Conservation (phyloP, 1,140 invertebrate genomes). For the Leptinotarsa lineolata region DNA sequence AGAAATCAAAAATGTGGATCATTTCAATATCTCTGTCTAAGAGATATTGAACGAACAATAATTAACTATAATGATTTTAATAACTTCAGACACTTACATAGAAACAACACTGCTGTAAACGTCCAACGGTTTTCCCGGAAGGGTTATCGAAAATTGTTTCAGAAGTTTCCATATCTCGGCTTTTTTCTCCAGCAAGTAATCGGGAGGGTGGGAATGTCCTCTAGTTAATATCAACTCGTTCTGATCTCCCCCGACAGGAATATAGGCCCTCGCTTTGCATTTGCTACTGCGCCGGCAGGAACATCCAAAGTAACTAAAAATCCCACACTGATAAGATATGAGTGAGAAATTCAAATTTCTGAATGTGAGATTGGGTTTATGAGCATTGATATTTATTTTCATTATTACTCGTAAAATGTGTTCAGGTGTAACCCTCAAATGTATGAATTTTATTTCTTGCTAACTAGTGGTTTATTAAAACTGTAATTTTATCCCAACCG, state of each 20-base stretch:
- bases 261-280: conserved; percentile 35
- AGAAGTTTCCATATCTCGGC: conserved; percentile 35
- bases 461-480: not conserved
- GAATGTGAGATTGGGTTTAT: not conserved
- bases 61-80: too few relatives aligned
- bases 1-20: too few relatives aligned
- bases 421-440: not conserved
- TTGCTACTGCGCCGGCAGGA: conserved; percentile 27
- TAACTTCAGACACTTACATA: conserved; percentile 29
- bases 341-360: not conserved
- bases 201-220: conserved; percentile 35
- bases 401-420: not conserved
- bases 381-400: not conserved
- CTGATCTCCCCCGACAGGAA: conserved; percentile 22
- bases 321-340: too few relatives aligned
- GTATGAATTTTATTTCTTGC: not conserved
- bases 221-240: conserved; percentile 30
- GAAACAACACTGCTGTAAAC: conserved; percentile 42
- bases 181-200: conserved; percentile 35
- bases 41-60: too few relatives aligned
- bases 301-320: conserved; percentile 37
- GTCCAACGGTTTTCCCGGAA: conserved; percentile 35
- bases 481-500: not conserved
- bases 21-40: too few relatives aligned
- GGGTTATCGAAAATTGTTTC: conserved; percentile 36